Evolutionary conservation across 2,113 vertebrate species (phyloP), one percentile per base, ranked within the genome.

Genomic region (Morone chrysops): DNA sequence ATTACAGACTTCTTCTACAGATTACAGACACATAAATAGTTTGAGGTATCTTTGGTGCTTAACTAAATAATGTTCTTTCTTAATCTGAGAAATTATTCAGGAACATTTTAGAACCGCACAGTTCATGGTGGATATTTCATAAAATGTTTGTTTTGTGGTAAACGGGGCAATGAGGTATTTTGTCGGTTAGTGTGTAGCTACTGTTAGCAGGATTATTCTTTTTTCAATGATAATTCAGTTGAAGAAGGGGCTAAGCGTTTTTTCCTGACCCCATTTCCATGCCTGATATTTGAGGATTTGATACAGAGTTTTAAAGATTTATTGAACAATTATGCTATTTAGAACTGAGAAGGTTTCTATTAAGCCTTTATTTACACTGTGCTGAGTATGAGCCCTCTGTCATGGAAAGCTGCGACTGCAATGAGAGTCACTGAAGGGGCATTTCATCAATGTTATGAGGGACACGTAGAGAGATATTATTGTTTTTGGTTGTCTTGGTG

Each of bases 301-400:
- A 80, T 68, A 75, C 62, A 80, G 53, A 82, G 50, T 45, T 75
- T 90, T 70, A 87, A 69, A 79, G 61, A 83, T 76, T 61, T 84
- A 59, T 75, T 70, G 20, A 79, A 77, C 67, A 77, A 73, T 84
- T 57, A 89, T 87, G 74, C 75, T 78, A 61, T 85, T 87, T 57
- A 65, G 56, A 75, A 70, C 17, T 22, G 40, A 62, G 68, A 25
- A 45, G 48, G 47, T 50, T 75, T 65, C 47, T 75, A n/a, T 67
- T 43, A 63, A 45, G 56, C 16, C 47, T 80, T 82, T 72, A 68
- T 78, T 87, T 75, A 70, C 57, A 69, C 53, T 57, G 54, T 70
- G 22, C 59, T 41, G 17, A 47, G 47, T 25, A 54, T 0, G 57
- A 50, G 16, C 0, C n/a, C 40, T 20, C 48, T 62, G 31, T 65